Evolutionary conservation across 1,140 invertebrate genomes (phyloP).

Genomic region (Cotesia vestalis): DNA sequence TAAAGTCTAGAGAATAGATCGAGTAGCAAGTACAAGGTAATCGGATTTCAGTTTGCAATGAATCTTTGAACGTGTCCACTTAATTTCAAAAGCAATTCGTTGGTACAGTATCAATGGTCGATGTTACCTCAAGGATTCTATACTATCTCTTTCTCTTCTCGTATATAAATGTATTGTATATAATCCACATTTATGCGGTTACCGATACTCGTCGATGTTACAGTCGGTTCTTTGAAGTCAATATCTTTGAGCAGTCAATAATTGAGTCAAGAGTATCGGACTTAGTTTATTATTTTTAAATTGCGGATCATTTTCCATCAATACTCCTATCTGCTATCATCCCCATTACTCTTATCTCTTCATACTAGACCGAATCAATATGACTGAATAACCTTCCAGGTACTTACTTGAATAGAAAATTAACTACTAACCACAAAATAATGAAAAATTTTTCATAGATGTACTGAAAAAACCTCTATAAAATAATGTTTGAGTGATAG

Average conservation of each 20-base stretch:
- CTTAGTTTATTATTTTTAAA: no score
- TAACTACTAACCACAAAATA: neutral
- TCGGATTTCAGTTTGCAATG: conserved; percentile 40
- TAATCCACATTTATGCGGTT: conserved; percentile 9
- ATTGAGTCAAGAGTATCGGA: no score
- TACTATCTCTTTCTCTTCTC: conserved; percentile 4
- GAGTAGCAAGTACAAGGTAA: conserved; percentile 33
- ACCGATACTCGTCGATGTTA: neutral
- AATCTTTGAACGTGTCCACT: conserved; percentile 35
- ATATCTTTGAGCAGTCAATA: no score
- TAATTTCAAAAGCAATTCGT: conserved; percentile 41
- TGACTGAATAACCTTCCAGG: no score
- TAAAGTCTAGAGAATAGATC: neutral
- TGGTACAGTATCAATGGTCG: conserved; percentile 43
- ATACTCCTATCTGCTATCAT: no score
- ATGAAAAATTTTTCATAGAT: neutral
- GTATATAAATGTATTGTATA: neutral
- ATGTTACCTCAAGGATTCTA: neutral
- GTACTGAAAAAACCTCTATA: neutral
- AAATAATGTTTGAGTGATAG: conserved; percentile 32
- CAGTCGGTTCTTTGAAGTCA: neutral
- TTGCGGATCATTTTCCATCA: no score
- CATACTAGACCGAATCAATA: no score
- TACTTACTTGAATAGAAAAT: no score
- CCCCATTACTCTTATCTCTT: no score